Conservation (phyloP, 2,888 invertebrate species). For the Eudemis profundana region DNA sequence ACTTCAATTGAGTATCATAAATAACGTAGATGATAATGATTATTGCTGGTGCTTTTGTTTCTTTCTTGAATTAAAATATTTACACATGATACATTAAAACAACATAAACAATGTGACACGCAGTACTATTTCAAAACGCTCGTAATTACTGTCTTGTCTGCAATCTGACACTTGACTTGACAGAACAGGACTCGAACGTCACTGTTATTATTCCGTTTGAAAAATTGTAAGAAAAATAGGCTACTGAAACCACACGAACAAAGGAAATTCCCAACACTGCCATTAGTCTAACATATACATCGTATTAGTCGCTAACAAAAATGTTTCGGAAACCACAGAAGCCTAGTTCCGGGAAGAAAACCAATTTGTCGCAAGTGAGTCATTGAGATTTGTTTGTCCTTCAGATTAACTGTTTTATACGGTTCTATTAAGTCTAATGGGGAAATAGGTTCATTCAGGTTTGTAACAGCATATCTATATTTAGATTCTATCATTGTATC, state of each 20-base stretch:
- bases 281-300: slow-evolving; percentile 2
- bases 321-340: slow-evolving; percentile 66
- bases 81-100: no score
- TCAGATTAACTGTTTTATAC: slow-evolving; percentile 37
- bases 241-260: slow-evolving; percentile 26
- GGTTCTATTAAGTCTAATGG: slow-evolving; percentile 22
- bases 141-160: slow-evolving; percentile 1
- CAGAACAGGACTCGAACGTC: slow-evolving; percentile 29
- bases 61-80: no score
- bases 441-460: slow-evolving; percentile 22
- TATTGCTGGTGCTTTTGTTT: no score
- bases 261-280: slow-evolving; percentile 16
- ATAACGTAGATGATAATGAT: no score
- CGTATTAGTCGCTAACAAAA: slow-evolving; percentile 42
- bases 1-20: no score
- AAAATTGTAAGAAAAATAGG: slow-evolving; percentile 39
- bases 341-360: slow-evolving; percentile 66
- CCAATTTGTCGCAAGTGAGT: slow-evolving; percentile 82
- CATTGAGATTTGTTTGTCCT: slow-evolving; percentile 67
- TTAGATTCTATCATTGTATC: slow-evolving; percentile 14
- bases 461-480: slow-evolving; percentile 24
- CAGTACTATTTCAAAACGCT: no score
- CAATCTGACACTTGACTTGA: slow-evolving; percentile 2
- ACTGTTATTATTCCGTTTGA: slow-evolving; percentile 38
- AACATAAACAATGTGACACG: no score